A percentile compares a stretch with the other conserved stretches of the same genome.
Evolutionary conservation across 2,888 invertebrate species (phyloP).

Genomic region (Drosophila niveifrons): DNA sequence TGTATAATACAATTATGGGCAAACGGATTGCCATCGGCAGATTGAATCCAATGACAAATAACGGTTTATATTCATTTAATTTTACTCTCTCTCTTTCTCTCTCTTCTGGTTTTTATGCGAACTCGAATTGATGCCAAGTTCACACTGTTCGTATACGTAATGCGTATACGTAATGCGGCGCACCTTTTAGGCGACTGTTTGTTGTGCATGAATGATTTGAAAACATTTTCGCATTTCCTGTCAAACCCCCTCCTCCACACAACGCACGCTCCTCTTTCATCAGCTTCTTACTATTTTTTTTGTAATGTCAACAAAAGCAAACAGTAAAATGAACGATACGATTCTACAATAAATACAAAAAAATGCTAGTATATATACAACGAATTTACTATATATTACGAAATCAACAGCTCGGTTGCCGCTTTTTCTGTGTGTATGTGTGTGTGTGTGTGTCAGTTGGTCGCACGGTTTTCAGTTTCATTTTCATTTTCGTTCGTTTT

Average conservation of each 20-base stretch:
- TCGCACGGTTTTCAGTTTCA: slow-evolving; percentile 41
- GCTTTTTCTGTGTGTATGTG: slow-evolving; percentile 1
- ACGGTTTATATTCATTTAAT: slow-evolving; percentile 1
- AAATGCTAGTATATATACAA: slow-evolving; percentile 6
- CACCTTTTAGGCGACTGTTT: slow-evolving; percentile 32
- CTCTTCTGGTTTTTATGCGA: background rate
- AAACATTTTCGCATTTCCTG: slow-evolving; percentile 67
- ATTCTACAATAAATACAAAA: slow-evolving; percentile 15
- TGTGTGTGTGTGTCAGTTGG: slow-evolving; percentile 30
- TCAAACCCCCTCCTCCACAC: slow-evolving; percentile 19
- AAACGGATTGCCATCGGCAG: slow-evolving; percentile 3
- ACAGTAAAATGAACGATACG: slow-evolving; percentile 50
- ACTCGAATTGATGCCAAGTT: slow-evolving; percentile 22
- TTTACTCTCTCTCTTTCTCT: background rate
- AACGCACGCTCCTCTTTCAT: background rate
- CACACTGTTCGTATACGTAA: slow-evolving; percentile 41
- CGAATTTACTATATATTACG: background rate
- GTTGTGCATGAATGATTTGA: slow-evolving; percentile 60
- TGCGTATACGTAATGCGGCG: slow-evolving; percentile 26
- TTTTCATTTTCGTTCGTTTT: slow-evolving; percentile 24
- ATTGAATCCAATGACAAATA: background rate
- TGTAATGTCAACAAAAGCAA: slow-evolving; percentile 30
- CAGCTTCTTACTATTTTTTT: background rate
- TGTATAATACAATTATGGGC: slow-evolving; percentile 13
- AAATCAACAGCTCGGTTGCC: slow-evolving; percentile 38